Evolutionary conservation across 2,888 invertebrate species (phyloP).

Genomic region (Rutpela maculata): DNA sequence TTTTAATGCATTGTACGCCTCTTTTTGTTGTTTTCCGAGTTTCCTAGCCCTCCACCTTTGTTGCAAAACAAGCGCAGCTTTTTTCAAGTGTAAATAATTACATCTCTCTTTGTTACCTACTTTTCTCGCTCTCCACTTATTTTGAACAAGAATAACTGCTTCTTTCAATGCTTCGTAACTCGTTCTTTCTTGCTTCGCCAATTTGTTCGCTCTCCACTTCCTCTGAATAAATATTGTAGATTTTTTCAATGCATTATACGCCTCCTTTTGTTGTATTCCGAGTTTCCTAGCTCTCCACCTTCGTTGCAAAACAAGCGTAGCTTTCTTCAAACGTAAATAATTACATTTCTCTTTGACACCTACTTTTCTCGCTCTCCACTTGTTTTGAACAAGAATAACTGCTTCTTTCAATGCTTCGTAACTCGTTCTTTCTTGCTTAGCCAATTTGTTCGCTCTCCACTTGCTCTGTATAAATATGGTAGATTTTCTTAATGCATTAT

Average conservation of each 20-base stretch:
- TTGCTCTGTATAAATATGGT: no score
- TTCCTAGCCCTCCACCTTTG: conserved; percentile 44
- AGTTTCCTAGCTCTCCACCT: conserved; percentile 46
- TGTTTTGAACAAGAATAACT: conserved; percentile 72
- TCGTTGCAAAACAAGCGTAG: conserved; percentile 50
- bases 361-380: conserved; percentile 65
- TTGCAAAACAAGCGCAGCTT: conserved; percentile 53
- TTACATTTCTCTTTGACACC: conserved; percentile 58
- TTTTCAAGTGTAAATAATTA: conserved; percentile 52
- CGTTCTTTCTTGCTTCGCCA: no score
- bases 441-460: no score
- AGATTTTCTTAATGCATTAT: conserved; percentile 64
- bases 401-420: no score
- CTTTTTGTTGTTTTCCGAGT: conserved; percentile 55
- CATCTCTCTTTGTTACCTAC: conserved; percentile 58
- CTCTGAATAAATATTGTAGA: conserved; percentile 50
- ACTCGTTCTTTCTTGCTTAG: no score
- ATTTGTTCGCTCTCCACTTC: no score
- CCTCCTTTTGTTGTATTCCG: conserved; percentile 56
- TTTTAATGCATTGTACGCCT: conserved; percentile 61
- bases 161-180: no score
- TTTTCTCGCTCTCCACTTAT: conserved; percentile 67
- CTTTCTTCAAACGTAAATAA: conserved; percentile 54
- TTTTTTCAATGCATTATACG: conserved; percentile 62
- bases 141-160: conserved; percentile 71